Evolutionary conservation across 2,113 vertebrate species (phyloP).

Genomic region (Alexandromys fortis): DNA sequence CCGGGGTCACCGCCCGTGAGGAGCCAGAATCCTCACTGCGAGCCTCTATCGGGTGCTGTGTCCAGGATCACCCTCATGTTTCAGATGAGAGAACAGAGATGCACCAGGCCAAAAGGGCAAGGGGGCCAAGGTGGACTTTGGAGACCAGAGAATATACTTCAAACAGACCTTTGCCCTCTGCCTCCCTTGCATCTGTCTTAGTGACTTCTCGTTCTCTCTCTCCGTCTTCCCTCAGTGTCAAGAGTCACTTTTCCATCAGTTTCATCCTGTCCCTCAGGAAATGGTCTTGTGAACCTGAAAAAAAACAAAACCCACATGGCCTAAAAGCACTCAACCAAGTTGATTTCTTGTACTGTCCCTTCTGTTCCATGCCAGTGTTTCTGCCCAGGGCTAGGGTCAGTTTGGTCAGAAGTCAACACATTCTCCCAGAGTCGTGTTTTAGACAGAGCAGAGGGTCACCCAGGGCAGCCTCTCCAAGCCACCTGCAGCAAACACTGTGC

Average conservation of each 20-base stretch:
- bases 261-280: slow-evolving; percentile 49
- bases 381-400: slow-evolving; percentile 14
- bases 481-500: background rate
- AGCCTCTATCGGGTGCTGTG: background rate
- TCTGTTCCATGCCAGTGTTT: slow-evolving; percentile 64
- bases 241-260: slow-evolving; percentile 19
- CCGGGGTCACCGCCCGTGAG: background rate
- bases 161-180: slow-evolving; percentile 45
- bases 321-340: slow-evolving; percentile 73
- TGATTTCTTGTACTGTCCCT: slow-evolving; percentile 60
- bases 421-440: background rate
- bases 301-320: slow-evolving; percentile 64
- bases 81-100: slow-evolving; percentile 64
- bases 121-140: background rate
- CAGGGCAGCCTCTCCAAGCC: background rate
- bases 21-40: background rate
- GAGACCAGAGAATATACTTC: slow-evolving; percentile 39
- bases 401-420: background rate
- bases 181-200: slow-evolving; percentile 40
- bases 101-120: slow-evolving; percentile 48
- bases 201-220: slow-evolving; percentile 38
- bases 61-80: slow-evolving; percentile 38
- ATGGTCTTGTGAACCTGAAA: slow-evolving; percentile 54
- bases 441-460: background rate
- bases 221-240: slow-evolving; percentile 19